phyloP scores from a whole-genome alignment of 2,797 vertebrate genomes.

The Crocidura indochinensis region DNA sequence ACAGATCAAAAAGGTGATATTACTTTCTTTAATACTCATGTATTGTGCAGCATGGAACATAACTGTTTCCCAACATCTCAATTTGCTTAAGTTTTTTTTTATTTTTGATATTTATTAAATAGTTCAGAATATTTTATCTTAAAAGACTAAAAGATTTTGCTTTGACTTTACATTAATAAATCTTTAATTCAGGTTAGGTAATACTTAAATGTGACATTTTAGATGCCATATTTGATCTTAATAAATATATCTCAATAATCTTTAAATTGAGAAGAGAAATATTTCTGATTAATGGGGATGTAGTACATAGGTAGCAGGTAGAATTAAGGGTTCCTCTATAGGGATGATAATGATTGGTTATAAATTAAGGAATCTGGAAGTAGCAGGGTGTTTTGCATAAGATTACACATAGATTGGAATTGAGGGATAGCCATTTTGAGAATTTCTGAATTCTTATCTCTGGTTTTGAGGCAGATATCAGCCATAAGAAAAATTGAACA shows the following conservation, averaged over 20 bases:
- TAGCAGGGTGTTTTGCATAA: neutral
- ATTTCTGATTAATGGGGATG: neutral
- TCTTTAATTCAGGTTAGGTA: neutral
- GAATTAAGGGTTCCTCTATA: neutral
- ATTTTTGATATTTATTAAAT: conserved; percentile 59
- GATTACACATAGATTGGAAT: neutral
- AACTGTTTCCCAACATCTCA: neutral
- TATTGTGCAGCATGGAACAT: neutral
- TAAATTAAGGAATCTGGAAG: neutral
- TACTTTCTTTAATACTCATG: neutral
- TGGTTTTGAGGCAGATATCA: neutral
- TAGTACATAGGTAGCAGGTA: neutral
- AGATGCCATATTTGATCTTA: conserved; percentile 42
- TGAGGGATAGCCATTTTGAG: neutral
- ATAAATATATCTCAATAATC: conserved; percentile 52
- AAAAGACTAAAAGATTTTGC: neutral
- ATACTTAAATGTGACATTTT: neutral
- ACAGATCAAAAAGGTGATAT: neutral
- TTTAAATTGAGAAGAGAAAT: neutral
- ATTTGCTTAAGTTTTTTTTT: neutral
- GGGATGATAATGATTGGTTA: neutral
- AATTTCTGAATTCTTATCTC: neutral
- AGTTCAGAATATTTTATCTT: conserved; percentile 12
- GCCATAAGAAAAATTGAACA: neutral
- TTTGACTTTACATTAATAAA: conserved; percentile 32